Conservation (phyloP, 2,797 vertebrate species). For the Phylloscopus collybita region DNA sequence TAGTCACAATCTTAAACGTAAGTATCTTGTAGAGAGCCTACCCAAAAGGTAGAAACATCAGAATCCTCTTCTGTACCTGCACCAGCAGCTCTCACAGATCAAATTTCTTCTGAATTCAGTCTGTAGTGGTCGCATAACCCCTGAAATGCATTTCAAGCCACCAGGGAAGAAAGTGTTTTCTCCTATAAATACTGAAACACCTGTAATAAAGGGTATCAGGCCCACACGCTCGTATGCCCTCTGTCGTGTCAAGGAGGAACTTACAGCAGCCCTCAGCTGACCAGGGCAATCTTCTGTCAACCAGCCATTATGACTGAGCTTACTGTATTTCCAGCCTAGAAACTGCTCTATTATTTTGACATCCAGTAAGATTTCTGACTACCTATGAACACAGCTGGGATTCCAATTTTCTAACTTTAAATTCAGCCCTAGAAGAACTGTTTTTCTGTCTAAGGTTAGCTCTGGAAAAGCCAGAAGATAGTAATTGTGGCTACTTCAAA, state of each 20-base stretch:
- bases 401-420: neutral
- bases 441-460: neutral
- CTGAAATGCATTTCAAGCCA: neutral
- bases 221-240: accelerated
- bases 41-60: neutral
- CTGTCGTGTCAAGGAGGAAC: neutral
- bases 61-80: neutral
- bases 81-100: neutral
- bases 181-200: neutral
- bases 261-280: neutral
- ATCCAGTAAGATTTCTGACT: neutral
- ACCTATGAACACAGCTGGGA: neutral
- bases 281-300: neutral
- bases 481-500: neutral
- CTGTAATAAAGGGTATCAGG: neutral
- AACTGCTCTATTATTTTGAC: neutral
- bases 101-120: neutral
- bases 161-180: neutral
- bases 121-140: constrained; percentile 6
- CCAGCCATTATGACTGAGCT: neutral
- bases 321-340: neutral
- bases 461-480: neutral
- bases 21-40: neutral
- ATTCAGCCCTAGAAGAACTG: neutral
- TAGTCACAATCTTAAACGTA: neutral